Conservation (phyloP, 2,888 invertebrate species). For the Azorinus chamasolen region DNA sequence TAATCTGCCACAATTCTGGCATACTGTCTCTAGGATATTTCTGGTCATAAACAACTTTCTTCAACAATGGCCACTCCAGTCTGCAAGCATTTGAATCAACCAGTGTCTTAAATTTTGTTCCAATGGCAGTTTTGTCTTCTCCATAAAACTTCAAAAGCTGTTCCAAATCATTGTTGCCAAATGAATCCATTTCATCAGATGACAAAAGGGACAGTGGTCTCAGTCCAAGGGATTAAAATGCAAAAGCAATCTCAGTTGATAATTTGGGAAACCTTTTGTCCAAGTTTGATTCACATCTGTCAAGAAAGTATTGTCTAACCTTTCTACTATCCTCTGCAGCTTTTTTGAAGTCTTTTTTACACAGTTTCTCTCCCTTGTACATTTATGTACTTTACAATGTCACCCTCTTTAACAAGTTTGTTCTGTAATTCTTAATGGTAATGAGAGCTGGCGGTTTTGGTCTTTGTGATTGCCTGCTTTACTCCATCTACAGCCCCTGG, state of each 20-base stretch:
- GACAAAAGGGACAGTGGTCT: too few species aligned
- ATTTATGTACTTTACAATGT: constrained; percentile 1
- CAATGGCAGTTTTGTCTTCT: neutral
- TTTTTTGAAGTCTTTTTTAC: too few species aligned
- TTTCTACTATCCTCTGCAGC: too few species aligned
- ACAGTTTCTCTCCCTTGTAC: too few species aligned
- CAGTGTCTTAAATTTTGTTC: neutral
- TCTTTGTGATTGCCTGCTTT: constrained; percentile 17
- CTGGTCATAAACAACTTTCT: neutral
- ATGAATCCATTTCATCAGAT: too few species aligned
- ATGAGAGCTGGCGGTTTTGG: neutral
- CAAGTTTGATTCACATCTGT: too few species aligned
- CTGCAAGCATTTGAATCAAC: constrained; percentile 1
- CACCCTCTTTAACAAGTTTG: constrained; percentile 13
- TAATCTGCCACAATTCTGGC: constrained; percentile 9
- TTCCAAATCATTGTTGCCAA: too few species aligned
- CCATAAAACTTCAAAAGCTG: neutral
- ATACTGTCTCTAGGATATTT: constrained; percentile 4
- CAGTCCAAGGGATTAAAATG: too few species aligned
- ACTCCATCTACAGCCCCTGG: constrained; percentile 9
- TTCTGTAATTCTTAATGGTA: constrained; percentile 18
- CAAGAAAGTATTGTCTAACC: too few species aligned
- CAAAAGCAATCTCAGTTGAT: too few species aligned
- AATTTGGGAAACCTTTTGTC: too few species aligned
- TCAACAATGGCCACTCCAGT: neutral